These are phyloP conservation scores for Mya arenaria DNA, from an alignment of 1,140 invertebrate genomes.

Conservation along the genomic window DNA sequence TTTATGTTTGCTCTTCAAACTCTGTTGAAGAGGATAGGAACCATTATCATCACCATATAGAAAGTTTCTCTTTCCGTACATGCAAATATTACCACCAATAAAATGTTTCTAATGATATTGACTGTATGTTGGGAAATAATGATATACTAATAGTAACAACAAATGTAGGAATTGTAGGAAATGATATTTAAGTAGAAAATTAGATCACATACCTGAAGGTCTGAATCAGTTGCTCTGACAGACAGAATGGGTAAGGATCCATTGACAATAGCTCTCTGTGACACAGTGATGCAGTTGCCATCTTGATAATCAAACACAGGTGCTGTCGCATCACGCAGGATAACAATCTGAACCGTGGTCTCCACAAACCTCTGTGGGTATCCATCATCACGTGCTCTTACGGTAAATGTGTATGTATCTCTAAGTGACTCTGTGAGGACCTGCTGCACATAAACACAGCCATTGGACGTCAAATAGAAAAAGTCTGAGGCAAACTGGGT, in stretches of 20 bases:
- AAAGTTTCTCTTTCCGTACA: too few relatives aligned
- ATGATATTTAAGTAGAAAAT: too few relatives aligned
- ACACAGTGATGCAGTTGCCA: constrained; percentile 52
- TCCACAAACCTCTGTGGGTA: constrained; percentile 60
- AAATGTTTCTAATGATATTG: too few relatives aligned
- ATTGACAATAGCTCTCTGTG: constrained; percentile 49
- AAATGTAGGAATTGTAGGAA: too few relatives aligned
- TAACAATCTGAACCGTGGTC: constrained; percentile 38
- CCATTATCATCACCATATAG: too few relatives aligned
- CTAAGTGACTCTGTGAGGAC: constrained; percentile 45
- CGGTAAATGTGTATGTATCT: constrained; percentile 57
- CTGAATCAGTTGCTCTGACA: constrained; percentile 64
- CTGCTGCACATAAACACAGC: constrained; percentile 59
- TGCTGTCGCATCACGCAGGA: constrained; percentile 44
- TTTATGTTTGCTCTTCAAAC: too few relatives aligned
- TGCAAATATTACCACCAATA: too few relatives aligned
- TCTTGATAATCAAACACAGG: constrained; percentile 28
- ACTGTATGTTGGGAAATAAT: too few relatives aligned
- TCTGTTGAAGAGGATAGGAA: too few relatives aligned
- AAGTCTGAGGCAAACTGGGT: constrained; percentile 46
- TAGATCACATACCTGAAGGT: constrained; percentile 58
- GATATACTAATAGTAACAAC: too few relatives aligned
- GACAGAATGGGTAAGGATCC: constrained; percentile 36
- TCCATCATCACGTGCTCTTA: constrained; percentile 50
- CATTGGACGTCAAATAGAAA: constrained; percentile 65